Conservation (phyloP, 2,888 invertebrate genomes). For the Epistrophe grossulariae region DNA sequence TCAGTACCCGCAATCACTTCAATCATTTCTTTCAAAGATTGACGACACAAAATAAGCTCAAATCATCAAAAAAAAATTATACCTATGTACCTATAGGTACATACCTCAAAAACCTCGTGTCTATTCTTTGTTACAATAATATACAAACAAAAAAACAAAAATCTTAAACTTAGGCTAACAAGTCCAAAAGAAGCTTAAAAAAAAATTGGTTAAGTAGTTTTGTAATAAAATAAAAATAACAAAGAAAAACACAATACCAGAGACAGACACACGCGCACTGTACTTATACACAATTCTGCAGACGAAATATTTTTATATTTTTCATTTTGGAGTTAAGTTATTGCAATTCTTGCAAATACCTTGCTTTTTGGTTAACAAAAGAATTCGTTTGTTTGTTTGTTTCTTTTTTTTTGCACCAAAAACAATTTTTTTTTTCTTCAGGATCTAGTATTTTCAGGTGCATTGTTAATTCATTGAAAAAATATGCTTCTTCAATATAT, state of each 20-base stretch:
- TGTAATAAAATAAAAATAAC: not conserved
- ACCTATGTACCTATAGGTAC: too few relatives aligned
- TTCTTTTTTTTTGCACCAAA: not conserved
- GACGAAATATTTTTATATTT: not conserved
- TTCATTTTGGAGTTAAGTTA: not conserved
- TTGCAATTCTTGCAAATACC: not conserved
- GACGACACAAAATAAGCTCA: too few relatives aligned
- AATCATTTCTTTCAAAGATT: too few relatives aligned
- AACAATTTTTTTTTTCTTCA: not conserved
- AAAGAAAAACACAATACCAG: conserved; percentile 11
- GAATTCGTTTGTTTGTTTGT: not conserved
- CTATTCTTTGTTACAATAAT: not conserved
- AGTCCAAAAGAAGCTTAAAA: not conserved
- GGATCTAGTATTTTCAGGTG: not conserved
- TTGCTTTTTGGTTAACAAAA: not conserved
- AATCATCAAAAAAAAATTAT: too few relatives aligned
- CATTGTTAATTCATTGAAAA: not conserved
- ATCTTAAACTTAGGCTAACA: not conserved
- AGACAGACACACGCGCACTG: conserved; percentile 25
- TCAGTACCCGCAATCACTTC: too few relatives aligned
- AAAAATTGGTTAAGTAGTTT: not conserved
- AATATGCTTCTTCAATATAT: not conserved
- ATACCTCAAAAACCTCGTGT: not conserved
- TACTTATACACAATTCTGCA: not conserved
- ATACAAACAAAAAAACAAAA: not conserved